Evolutionary conservation across 2,113 vertebrate species (phyloP).

Genomic region (Mionectes macconnelli): DNA sequence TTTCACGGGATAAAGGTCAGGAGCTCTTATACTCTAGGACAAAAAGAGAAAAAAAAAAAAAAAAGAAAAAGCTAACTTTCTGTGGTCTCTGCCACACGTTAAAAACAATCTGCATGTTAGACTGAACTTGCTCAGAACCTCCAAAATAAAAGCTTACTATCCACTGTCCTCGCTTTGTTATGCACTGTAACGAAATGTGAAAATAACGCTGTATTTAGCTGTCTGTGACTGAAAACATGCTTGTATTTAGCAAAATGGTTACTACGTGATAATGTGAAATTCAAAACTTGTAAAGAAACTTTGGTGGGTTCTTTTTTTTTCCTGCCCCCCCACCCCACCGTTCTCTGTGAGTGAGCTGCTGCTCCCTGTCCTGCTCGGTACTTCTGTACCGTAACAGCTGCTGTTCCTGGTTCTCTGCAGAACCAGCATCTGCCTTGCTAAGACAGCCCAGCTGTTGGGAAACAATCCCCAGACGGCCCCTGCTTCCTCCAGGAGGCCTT

Average conservation of each 20-base stretch:
- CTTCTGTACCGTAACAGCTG: not conserved
- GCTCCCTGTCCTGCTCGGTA: not conserved
- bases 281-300: slow-evolving; percentile 71
- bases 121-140: slow-evolving; percentile 71
- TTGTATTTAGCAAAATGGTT: slow-evolving; percentile 83
- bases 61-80: slow-evolving; percentile 35
- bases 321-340: not conserved
- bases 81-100: slow-evolving; percentile 36
- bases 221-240: slow-evolving; percentile 80
- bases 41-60: not conserved
- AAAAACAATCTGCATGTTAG: slow-evolving; percentile 79
- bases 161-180: slow-evolving; percentile 75
- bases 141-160: slow-evolving; percentile 71
- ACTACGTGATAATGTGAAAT: slow-evolving; percentile 75
- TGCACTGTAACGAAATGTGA: slow-evolving; percentile 79
- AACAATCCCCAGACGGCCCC: not conserved
- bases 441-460: not conserved
- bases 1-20: slow-evolving; percentile 62
- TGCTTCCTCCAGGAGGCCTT: not conserved
- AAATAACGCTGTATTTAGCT: slow-evolving; percentile 80
- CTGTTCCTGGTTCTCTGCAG: not conserved
- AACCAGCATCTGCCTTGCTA: not conserved
- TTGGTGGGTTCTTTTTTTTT: not conserved
- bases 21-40: slow-evolving; percentile 71
- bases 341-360: not conserved